A percentile compares a stretch with the other conserved stretches of the same genome.
Evolutionary conservation across 2,888 invertebrate genomes (phyloP).

Genomic region (Orchesella flavescens): DNA sequence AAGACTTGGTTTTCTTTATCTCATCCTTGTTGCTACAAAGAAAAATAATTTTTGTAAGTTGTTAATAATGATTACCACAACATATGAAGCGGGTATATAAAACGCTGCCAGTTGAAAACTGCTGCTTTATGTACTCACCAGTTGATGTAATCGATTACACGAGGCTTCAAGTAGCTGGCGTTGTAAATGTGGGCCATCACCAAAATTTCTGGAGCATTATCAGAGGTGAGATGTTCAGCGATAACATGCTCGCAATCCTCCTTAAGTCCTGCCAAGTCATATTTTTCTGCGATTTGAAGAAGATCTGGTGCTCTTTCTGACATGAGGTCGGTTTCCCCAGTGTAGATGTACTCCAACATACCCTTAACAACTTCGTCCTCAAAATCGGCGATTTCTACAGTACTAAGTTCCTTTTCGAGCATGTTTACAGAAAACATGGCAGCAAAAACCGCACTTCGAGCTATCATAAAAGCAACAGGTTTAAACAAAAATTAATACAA

Average conservation of each 20-base stretch:
- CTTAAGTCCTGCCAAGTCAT: conserved; percentile 68
- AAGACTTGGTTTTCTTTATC: conserved; percentile 68
- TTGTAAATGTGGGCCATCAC: conserved; percentile 69
- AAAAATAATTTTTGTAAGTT: neutral
- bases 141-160: conserved; percentile 68
- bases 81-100: too few relatives aligned
- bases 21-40: conserved; percentile 69
- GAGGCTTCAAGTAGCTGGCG: conserved; percentile 64
- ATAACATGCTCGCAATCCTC: conserved; percentile 70
- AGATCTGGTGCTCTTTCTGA: conserved; percentile 67
- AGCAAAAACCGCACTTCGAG: conserved; percentile 69
- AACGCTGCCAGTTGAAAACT: too few relatives aligned
- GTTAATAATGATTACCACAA: too few relatives aligned
- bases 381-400: conserved; percentile 69
- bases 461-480: conserved; percentile 47
- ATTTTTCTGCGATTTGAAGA: conserved; percentile 71
- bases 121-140: conserved; percentile 31
- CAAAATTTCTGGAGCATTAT: conserved; percentile 69
- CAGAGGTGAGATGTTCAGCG: conserved; percentile 66
- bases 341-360: conserved; percentile 69
- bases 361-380: conserved; percentile 69
- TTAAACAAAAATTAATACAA: neutral
- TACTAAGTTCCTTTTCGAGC: conserved; percentile 64
- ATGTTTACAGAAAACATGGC: conserved; percentile 69
- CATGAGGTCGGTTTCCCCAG: conserved; percentile 66